Base-by-base conservation (phyloP, 1,140 invertebrate species). In the Drosophila micromelanica region DNA sequence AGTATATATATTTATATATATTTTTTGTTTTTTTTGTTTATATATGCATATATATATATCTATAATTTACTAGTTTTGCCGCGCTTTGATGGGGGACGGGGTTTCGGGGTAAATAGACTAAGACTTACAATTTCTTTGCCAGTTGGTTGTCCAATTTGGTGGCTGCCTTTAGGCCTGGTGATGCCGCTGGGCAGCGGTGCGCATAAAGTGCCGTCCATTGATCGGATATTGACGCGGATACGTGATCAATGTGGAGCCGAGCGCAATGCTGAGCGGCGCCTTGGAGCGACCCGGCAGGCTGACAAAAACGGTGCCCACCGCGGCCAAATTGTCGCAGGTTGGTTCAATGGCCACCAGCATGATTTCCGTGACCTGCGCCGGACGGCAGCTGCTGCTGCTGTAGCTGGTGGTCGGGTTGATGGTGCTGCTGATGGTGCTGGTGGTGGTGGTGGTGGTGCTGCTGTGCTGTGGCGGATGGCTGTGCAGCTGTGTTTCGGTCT, bases 261-360 rank as follows among this genome's bases (percentile, higher is more conserved):
- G 40, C 1, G 91, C 91, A 54, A 92, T 75, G 51, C 89, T 90
- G 1, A 90, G 57, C 9, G 91, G 91, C 13, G 91, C 90, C 46
- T 90, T 86, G 11, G 85, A 80, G 11, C 85, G 89, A 32, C 91
- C 91, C 0, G 91, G 91, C 27, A 92, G 40, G 49, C 90, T 91
- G 23, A 99, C 95, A 73, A 99, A 95, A 35, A 98, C 96, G 0
- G 98, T 98, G 11, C 96, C 96, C 11, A 99, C 96, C 2, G 97
- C 97, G 1, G 97, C 97, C 11, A 96, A 93, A 7, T 96, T 96
- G 93, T 98, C 97, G 48, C 90, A 92, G 11, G 97, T 97, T 1
- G 97, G 97, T 92, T 98, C 98, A 20, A 98, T 95, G 3, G 98
- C 97, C 30, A 99, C 94, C 2, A 98, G 97, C 65, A 96, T 94